Conservation (phyloP, 2,113 vertebrate genomes). For the Oryzias woworae region DNA sequence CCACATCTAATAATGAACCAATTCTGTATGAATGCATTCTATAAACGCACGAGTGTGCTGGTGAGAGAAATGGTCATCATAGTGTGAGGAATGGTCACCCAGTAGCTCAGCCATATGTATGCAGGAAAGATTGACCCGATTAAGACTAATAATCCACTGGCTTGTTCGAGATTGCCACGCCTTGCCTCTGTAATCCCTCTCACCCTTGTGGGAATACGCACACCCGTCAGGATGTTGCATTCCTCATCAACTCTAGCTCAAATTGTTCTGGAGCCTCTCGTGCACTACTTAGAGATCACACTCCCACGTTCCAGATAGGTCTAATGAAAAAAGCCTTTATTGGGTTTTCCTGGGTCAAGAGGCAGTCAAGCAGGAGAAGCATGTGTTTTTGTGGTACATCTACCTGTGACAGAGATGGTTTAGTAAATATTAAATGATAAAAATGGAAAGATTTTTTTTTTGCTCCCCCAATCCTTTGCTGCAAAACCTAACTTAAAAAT, state of each 20-base stretch:
- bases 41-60: constrained; percentile 1
- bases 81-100: constrained; percentile 38
- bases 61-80: constrained; percentile 9
- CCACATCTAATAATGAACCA: constrained; percentile 22
- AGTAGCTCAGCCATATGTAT: constrained; percentile 41
- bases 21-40: constrained; percentile 15
- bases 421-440: too few relatives aligned
- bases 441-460: too few relatives aligned
- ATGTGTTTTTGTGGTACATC: constrained; percentile 3
- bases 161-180: constrained; percentile 52
- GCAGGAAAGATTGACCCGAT: constrained; percentile 67
- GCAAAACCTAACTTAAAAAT: too few relatives aligned
- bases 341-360: constrained; percentile 10
- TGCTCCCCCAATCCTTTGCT: too few relatives aligned
- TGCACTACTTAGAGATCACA: constrained; percentile 17
- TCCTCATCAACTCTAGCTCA: constrained; percentile 28
- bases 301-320: constrained; percentile 35
- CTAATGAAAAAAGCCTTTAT: constrained; percentile 32
- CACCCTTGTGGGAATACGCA: constrained; percentile 54
- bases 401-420: neutral
- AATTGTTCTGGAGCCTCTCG: constrained; percentile 35
- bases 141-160: constrained; percentile 69
- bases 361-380: constrained; percentile 6
- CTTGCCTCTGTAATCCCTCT: constrained; percentile 58
- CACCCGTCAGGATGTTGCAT: constrained; percentile 33